phyloP scores from a whole-genome alignment of 2,113 vertebrate genomes.

The Odocoileus hemionus region DNA sequence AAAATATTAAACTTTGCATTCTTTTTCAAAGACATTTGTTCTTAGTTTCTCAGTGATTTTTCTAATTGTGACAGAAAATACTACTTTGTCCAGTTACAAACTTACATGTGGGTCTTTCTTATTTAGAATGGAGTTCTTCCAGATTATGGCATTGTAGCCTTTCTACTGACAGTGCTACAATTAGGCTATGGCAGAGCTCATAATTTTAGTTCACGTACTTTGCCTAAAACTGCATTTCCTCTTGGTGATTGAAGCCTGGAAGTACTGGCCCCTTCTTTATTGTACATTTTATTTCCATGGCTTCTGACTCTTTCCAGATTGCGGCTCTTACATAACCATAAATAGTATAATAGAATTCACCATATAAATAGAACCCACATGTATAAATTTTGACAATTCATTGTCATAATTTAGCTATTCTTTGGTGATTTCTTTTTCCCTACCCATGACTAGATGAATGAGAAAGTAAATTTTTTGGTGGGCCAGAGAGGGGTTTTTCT shows the following conservation, averaged over 20 bases:
- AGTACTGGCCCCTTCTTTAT: not conserved
- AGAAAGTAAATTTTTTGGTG: not conserved
- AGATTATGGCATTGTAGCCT: not conserved
- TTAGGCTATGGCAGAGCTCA: not conserved
- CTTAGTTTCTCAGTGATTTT: not conserved
- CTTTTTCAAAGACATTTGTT: not conserved
- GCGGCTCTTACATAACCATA: not conserved
- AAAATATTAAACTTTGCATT: not conserved
- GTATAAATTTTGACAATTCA: not conserved
- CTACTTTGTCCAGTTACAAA: not conserved
- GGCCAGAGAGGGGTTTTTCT: not conserved
- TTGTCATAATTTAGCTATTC: not conserved
- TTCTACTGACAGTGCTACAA: not conserved
- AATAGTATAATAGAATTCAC: not conserved
- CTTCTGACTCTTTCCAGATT: not conserved
- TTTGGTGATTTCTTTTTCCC: not conserved
- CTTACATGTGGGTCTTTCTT: not conserved
- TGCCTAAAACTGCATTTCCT: not conserved
- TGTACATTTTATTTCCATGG: not conserved
- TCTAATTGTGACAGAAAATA: not conserved
- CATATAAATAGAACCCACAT: not conserved
- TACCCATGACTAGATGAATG: not conserved
- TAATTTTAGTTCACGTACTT: not conserved
- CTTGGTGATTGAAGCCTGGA: not conserved
- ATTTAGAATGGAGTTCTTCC: not conserved